Evolutionary conservation across 2,797 vertebrate genomes (phyloP).

Genomic region (Avahi laniger): DNA sequence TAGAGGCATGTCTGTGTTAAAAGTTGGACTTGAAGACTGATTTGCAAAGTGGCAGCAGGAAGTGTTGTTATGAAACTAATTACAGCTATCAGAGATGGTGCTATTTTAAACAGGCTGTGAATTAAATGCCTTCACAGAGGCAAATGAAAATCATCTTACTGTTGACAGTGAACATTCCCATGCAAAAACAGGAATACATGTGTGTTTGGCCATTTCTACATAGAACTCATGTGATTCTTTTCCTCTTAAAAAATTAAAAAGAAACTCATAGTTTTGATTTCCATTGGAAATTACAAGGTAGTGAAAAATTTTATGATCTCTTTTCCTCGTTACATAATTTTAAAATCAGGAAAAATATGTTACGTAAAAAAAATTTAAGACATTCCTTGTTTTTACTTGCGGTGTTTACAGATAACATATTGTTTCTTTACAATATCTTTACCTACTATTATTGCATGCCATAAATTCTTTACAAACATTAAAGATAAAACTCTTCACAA

Average conservation of each 20-base stretch:
- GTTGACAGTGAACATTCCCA: conserved; percentile 72
- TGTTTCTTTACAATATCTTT: not conserved
- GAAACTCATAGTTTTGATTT: not conserved
- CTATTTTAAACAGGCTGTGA: conserved; percentile 80
- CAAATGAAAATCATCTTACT: conserved; percentile 74
- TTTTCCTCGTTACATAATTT: not conserved
- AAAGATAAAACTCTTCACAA: not conserved
- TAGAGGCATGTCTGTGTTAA: conserved; percentile 67
- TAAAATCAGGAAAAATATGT: not conserved
- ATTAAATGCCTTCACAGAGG: conserved; percentile 73
- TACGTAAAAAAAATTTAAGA: not conserved
- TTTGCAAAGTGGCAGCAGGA: conserved; percentile 77
- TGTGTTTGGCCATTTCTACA: conserved; percentile 64
- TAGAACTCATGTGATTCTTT: not conserved
- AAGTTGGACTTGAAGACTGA: conserved; percentile 61
- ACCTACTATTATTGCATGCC: not conserved
- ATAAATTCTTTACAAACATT: not conserved
- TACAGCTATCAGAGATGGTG: conserved; percentile 80
- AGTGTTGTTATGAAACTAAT: conserved; percentile 82
- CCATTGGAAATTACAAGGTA: not conserved
- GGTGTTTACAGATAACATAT: not conserved
- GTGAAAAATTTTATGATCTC: not conserved
- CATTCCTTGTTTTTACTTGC: not conserved
- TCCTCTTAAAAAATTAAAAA: not conserved
- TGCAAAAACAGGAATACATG: conserved; percentile 46